A percentile compares a stretch with the other conserved stretches of the same genome.
phyloP scores from a whole-genome alignment of 2,113 vertebrate species.

The Dinomys branickii region DNA sequence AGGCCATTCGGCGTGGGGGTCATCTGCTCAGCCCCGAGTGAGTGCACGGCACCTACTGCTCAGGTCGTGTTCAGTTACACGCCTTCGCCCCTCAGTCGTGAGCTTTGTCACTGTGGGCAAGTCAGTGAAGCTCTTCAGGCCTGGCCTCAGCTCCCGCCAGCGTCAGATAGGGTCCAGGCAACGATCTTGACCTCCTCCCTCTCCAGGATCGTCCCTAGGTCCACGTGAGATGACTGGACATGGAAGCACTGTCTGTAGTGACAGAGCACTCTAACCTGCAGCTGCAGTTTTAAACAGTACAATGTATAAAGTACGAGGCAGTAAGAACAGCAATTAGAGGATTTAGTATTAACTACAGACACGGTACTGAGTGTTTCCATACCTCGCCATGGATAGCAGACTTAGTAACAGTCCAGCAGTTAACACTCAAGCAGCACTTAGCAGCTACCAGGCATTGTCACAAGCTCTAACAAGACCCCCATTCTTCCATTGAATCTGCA shows the following conservation, averaged over 20 bases:
- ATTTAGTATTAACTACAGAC: too few relatives aligned
- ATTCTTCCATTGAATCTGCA: too few relatives aligned
- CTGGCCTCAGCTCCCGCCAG: not conserved
- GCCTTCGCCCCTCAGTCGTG: not conserved
- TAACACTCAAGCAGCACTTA: not conserved
- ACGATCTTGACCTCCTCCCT: not conserved
- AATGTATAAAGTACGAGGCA: too few relatives aligned
- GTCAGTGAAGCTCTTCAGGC: not conserved
- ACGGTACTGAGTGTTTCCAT: not conserved
- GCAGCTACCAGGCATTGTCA: accelerated
- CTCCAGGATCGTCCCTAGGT: too few relatives aligned
- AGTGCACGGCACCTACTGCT: not conserved
- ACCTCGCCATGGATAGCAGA: not conserved
- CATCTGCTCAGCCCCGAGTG: not conserved
- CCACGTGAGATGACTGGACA: not conserved
- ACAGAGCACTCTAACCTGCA: not conserved
- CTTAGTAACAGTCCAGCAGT: too few relatives aligned
- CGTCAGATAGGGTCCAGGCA: too few relatives aligned
- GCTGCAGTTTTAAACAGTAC: not conserved
- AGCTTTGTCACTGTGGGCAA: not conserved
- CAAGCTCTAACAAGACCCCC: accelerated
- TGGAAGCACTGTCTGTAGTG: not conserved
- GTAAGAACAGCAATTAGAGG: not conserved
- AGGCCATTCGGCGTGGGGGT: not conserved
- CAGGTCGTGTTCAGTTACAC: not conserved